Percentiles rank a stretch among this genome's conserved stretches.
These are phyloP conservation scores for Dreissena polymorpha DNA, from an alignment of 1,140 invertebrate species.

Conservation along the genomic window DNA sequence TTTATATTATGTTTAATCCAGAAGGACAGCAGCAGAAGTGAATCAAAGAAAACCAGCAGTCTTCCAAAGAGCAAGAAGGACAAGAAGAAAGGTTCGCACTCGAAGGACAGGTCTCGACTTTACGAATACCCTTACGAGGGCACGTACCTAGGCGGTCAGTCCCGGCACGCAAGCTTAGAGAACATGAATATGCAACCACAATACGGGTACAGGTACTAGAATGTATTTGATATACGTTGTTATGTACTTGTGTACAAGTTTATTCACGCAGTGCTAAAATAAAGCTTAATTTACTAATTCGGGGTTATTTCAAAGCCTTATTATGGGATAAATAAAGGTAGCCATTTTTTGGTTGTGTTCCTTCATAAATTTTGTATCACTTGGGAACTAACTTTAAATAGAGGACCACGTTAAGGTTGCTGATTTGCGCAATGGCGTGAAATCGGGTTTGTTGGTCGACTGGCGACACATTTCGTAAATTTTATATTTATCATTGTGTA, in stretches of 20 bases:
- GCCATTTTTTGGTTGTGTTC: not conserved
- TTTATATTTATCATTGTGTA: too few species aligned
- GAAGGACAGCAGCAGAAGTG: not conserved
- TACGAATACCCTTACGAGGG: constrained; percentile 42
- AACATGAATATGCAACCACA: constrained; percentile 49
- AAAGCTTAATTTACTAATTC: not conserved
- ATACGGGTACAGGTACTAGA: constrained; percentile 34
- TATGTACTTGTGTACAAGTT: not conserved
- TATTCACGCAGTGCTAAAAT: not conserved
- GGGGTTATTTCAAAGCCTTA: not conserved
- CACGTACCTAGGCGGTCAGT: constrained; percentile 32
- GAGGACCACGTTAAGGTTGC: too few species aligned
- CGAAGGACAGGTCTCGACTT: constrained; percentile 24
- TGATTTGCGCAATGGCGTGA: too few species aligned
- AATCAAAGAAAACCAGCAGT: constrained; percentile 25
- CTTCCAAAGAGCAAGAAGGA: constrained; percentile 17
- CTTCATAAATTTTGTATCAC: not conserved
- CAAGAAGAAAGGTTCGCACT: constrained; percentile 12
- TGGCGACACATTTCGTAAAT: too few species aligned
- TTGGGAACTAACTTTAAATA: not conserved
- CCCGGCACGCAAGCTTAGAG: constrained; percentile 40
- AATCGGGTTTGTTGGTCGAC: too few species aligned
- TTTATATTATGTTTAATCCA: not conserved
- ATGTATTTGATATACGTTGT: not conserved
- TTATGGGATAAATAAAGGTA: not conserved